A percentile compares a stretch with the other conserved stretches of the same genome.
Conservation (phyloP, 1,140 invertebrate species). For the Panulirus ornatus region DNA sequence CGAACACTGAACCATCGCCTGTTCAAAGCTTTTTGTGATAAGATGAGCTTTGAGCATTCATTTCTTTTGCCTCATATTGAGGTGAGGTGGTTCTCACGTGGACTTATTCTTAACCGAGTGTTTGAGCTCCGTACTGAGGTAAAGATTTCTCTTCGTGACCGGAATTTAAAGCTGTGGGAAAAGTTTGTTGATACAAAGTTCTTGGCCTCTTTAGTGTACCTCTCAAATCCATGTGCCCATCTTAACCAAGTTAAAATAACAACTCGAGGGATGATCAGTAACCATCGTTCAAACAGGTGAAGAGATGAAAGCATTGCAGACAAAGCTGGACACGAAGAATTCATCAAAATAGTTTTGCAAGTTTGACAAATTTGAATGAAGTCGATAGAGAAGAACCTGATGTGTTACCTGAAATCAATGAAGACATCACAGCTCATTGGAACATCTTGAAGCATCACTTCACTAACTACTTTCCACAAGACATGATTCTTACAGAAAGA, state of each 20-base stretch:
- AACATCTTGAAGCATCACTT: conserved; percentile 39
- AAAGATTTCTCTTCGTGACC: conserved; percentile 43
- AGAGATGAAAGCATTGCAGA: conserved; percentile 42
- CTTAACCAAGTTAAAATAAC: conserved; percentile 51
- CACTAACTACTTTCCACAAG: conserved; percentile 26
- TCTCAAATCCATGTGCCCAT: conserved; percentile 41
- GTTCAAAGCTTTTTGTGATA: conserved; percentile 35
- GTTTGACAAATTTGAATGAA: conserved; percentile 43
- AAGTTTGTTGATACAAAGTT: conserved; percentile 37
- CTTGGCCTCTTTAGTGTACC: conserved; percentile 40
- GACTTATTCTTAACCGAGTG: conserved; percentile 46
- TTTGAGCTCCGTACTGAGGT: conserved; percentile 50
- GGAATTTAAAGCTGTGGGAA: conserved; percentile 47
- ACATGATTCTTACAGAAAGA: conserved; percentile 33
- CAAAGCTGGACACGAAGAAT: conserved; percentile 45
- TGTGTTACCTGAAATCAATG: conserved; percentile 35
- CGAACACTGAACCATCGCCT: conserved; percentile 31
- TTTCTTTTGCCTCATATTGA: conserved; percentile 39
- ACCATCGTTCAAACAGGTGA: conserved; percentile 42
- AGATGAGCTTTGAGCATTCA: conserved; percentile 15
- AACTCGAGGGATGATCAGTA: conserved; percentile 49
- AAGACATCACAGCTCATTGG: conserved; percentile 37
- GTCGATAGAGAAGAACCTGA: conserved; percentile 37
- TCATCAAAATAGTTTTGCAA: conserved; percentile 45
- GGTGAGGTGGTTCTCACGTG: conserved; percentile 47